These are phyloP conservation scores for Serrognathus titanus DNA, from an alignment of 2,888 invertebrate genomes.

Conservation along the genomic window DNA sequence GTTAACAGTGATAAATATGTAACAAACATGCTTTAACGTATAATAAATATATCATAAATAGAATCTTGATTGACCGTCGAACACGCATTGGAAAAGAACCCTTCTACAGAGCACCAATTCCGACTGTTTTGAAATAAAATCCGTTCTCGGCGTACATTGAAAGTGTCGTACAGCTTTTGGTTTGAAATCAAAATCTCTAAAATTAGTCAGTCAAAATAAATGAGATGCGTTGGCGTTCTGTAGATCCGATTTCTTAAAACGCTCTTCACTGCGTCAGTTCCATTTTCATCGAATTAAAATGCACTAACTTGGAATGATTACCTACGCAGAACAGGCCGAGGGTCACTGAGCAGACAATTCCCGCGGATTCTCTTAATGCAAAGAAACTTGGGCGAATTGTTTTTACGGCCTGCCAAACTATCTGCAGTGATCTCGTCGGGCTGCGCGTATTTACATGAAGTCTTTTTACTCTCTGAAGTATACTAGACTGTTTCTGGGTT, in stretches of 20 bases:
- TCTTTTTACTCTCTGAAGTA: conserved; percentile 50
- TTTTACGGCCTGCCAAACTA: conserved; percentile 8
- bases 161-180: too few species aligned
- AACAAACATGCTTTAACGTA: conserved; percentile 46
- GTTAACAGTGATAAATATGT: conserved; percentile 47
- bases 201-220: background rate
- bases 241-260: conserved; percentile 18
- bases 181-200: too few species aligned
- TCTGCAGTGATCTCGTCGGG: conserved; percentile 22
- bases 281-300: conserved; percentile 22
- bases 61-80: conserved; percentile 1
- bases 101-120: conserved; percentile 41
- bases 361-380: conserved; percentile 24
- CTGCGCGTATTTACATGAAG: conserved; percentile 34
- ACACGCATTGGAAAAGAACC: conserved; percentile 6
- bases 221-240: conserved; percentile 5
- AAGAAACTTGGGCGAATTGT: conserved; percentile 5
- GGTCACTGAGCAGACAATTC: conserved; percentile 9
- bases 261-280: conserved; percentile 13
- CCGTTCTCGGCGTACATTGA: too few species aligned
- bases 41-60: conserved; percentile 31
- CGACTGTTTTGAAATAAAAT: conserved; percentile 14
- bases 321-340: conserved; percentile 31
- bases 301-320: conserved; percentile 41
- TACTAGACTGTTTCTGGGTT: conserved; percentile 35